Evolutionary conservation across 2,113 vertebrate genomes (phyloP), one percentile per base, ranked within the genome.

Genomic region (Tragelaphus buxtoni): DNA sequence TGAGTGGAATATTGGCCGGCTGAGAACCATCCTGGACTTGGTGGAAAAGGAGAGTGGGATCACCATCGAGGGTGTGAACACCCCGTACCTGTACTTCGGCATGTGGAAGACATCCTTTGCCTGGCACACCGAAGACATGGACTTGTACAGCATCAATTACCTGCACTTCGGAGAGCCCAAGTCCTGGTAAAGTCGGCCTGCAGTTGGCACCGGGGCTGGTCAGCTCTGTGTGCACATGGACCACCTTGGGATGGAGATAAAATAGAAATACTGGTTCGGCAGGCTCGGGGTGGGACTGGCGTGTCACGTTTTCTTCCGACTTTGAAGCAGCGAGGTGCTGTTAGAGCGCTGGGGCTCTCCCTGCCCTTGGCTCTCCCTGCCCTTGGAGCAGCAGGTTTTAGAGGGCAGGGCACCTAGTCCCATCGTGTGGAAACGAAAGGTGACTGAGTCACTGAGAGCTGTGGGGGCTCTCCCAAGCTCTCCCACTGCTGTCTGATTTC

Each of bases 41-140:
- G 99, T 99, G 95, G 99, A 99, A 96, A 99, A 98, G 10, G 99
- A 99, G 97, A 99, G 99, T 9, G 99, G 99, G 13, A 99, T 99
- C 97, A 99, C 99, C 97, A 99, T 99, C 1, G 99, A 99, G 97
- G 99, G 99, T 1, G 99, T 99, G 58, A 99, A 99, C 97, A 99
- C 99, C 14, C 99, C 99, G 0, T 99, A 99, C 97, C 98, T 99
- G 0, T 99, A 99, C 90, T 99, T 99, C 7, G 99, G 99, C 72
- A 99, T 99, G 99, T 99, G 99, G 99, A 99, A 99, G 98, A 99
- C 99, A 1, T 99, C 99, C 2, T 99, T 99, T 77, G 99, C 99
- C 2, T 99, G 99, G 99, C 99, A 99, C 94, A 99, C 99, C 0
- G 99, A 99, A 90, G 99, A 99, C 98, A 99, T 99, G 99, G 99